Evolutionary conservation across 1,140 invertebrate species (phyloP).

Genomic region (Melanaphis sacchari): DNA sequence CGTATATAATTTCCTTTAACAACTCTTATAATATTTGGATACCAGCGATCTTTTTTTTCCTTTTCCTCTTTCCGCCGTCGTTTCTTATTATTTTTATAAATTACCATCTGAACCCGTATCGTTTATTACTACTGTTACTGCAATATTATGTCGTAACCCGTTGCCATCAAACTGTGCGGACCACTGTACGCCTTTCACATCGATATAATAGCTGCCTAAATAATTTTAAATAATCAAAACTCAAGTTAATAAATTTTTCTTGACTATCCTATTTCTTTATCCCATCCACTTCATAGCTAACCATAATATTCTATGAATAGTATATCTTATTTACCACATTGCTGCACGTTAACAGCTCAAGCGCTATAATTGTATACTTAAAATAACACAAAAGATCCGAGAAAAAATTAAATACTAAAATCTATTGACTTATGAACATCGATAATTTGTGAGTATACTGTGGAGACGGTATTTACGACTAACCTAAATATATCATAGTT

Average conservation of each 20-base stretch:
- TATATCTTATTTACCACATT: too few species aligned
- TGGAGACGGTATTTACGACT: neutral
- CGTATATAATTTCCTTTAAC: constrained; percentile 50
- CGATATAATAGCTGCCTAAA: neutral
- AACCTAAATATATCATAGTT: neutral
- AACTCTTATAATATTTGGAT: constrained; percentile 45
- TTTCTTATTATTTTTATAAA: constrained; percentile 20
- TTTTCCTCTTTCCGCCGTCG: neutral
- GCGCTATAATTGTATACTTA: too few species aligned
- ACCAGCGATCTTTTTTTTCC: neutral
- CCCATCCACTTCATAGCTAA: neutral
- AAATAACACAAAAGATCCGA: neutral
- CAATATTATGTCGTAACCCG: neutral
- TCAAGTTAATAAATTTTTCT: neutral
- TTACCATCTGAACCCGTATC: neutral
- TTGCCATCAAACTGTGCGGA: neutral
- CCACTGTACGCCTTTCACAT: neutral
- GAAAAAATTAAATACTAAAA: neutral
- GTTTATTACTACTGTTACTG: neutral
- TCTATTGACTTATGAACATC: neutral
- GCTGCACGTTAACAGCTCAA: too few species aligned
- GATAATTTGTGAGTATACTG: neutral
- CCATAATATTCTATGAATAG: neutral
- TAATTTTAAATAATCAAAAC: neutral
- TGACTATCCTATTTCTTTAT: neutral